Evolutionary conservation across 2,113 vertebrate species (phyloP), one percentile per base, ranked within the genome.

Genomic region (Gallinago media): DNA sequence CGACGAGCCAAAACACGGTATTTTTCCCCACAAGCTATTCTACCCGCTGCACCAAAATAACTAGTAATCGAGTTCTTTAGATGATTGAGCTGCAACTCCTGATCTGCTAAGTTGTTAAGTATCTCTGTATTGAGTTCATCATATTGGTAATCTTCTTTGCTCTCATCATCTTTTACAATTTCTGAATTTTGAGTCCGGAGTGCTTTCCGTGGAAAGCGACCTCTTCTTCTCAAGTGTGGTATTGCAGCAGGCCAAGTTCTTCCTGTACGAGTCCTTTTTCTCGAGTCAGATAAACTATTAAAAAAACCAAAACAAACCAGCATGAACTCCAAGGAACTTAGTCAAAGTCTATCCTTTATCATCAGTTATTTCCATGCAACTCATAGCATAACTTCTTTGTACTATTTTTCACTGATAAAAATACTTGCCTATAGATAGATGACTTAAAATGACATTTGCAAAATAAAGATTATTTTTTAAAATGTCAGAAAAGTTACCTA

Each of bases 61-160:
- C 98, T 99, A 98, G 99, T 99, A 96, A 99, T 99, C 5, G 99
- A 99, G 98, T 98, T 99, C 97, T 99, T 99, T 74, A 99, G 98
- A 97, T 99, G 99, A 98, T 99, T 99, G 90, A 99, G 98, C 96
- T 99, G 99, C 80, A 98, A 98, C 92, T 99, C 99, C 92, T 99
- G 99, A 98, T 99, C 99, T 89, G 98, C 97, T 98, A 99, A 98
- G 95, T 99, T 98, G 92, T 99, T 99, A 91, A 99, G 98, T 96
- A 99, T 99, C 98, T 99, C 99, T 86, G 99, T 98, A 96, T 99
- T 98, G 87, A 99, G 98, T 97, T 99, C 99, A 56, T 99, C 98
- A 76, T 99, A 98, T 10, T 98, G 98, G 91, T 98, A 98, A 73
- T 98, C 98, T 47, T 98, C 98, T 81, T 98, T 98, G 89, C 98